Conservation (phyloP, 2,113 vertebrate species). For the Polypterus bichir region DNA sequence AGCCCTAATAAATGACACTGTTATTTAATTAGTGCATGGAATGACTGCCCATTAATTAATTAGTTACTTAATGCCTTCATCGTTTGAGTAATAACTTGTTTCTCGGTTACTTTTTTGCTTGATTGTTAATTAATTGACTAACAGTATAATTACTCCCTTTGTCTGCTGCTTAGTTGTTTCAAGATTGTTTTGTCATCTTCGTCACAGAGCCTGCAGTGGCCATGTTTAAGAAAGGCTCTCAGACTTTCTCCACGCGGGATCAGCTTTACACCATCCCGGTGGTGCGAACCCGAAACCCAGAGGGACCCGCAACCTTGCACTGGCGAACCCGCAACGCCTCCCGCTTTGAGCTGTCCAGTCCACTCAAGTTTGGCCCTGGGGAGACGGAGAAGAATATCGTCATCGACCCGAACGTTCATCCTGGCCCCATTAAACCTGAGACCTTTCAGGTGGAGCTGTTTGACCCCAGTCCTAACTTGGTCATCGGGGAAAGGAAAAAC, state of each 20-base stretch:
- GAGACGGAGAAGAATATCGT: constrained; percentile 45
- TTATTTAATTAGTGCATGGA: no score
- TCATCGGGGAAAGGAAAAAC: constrained; percentile 44
- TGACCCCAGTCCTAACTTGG: constrained; percentile 41
- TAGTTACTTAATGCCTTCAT: no score
- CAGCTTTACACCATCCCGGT: constrained; percentile 44
- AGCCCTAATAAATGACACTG: no score
- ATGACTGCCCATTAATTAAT: no score
- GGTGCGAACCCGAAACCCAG: constrained; percentile 37
- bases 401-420: constrained; percentile 30
- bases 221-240: constrained; percentile 46
- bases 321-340: constrained; percentile 48
- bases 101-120: no score
- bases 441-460: constrained; percentile 49
- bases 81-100: no score
- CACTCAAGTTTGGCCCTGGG: constrained; percentile 41
- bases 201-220: constrained; percentile 41
- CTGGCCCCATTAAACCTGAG: constrained; percentile 30
- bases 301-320: constrained; percentile 32
- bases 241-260: constrained; percentile 39
- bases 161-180: no score
- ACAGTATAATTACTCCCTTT: no score
- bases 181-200: no score
- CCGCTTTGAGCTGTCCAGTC: constrained; percentile 32
- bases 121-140: no score